Evolutionary conservation across 2,888 invertebrate genomes (phyloP), one percentile per base, ranked within the genome.

Genomic region (Leucophenga montana): DNA sequence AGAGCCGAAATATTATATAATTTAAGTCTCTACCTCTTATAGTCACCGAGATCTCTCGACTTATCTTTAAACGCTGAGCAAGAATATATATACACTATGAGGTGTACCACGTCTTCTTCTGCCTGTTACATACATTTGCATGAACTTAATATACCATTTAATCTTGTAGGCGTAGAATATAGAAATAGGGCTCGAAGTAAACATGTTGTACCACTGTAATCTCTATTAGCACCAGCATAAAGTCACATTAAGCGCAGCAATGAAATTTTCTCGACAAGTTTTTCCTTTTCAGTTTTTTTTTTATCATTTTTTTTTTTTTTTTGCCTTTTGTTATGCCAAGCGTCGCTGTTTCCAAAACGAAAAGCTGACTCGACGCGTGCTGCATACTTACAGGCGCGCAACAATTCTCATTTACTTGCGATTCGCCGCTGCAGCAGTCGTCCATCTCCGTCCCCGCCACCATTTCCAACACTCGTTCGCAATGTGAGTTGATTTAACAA

Each of bases 401-500:
- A 39, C 33, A 61, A 39, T 61, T 16, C 39, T 61, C 61, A 33
- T 39, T 48, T 16, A 16, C 48, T n/a, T n/a, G n/a, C n/a, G n/a
- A n/a, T n/a, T n/a, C n/a, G 48, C 33, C 11, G 48, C 48, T 48
- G 48, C 48, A 33, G 33, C 33, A 5, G 8, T 33, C 33, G 3
- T 5, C 33, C 33, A 5, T 33, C n/a, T n/a, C n/a, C n/a, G n/a
- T n/a, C n/a, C n/a, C n/a, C n/a, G n/a, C n/a, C n/a, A n/a, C n/a
- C n/a, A n/a, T n/a, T n/a, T n/a, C n/a, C n/a, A n/a, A 33, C 8
- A 33, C 33, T 3, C 33, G 33, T 8, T 5, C 54, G 62, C 68
- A 48, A 46, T 31, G 59, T 70, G 53, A 66, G 44, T 66, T 70
- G 64, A 67, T 71, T 71, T 71, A 67, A 71, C 71, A 66, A 75